Conservation (phyloP, 2,888 invertebrate species). For the Reticulitermes lucifugus region DNA sequence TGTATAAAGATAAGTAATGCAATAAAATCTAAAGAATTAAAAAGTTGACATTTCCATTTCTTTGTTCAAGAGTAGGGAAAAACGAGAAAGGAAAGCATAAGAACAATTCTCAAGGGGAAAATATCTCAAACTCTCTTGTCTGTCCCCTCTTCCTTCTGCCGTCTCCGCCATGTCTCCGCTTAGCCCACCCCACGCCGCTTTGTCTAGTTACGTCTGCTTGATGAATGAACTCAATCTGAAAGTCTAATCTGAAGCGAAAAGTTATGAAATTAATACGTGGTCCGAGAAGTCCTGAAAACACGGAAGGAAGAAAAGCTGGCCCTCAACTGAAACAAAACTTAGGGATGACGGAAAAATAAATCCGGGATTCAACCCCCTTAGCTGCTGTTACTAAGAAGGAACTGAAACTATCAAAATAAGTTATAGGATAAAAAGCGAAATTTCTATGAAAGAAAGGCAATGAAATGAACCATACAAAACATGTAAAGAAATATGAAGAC, state of each 20-base stretch:
- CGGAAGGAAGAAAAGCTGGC: background rate
- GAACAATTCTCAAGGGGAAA: constrained; percentile 30
- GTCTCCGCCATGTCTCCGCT: background rate
- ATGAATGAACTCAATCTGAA: constrained; percentile 47
- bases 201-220: constrained; percentile 7
- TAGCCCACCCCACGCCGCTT: background rate
- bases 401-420: background rate
- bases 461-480: no score
- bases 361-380: background rate
- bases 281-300: constrained; percentile 12
- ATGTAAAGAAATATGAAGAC: no score
- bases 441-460: background rate
- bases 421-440: background rate
- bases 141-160: background rate
- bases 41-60: constrained; percentile 31
- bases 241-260: constrained; percentile 44
- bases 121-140: constrained; percentile 37
- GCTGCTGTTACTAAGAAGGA: background rate
- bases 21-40: constrained; percentile 20
- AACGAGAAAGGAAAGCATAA: constrained; percentile 3
- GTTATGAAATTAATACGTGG: constrained; percentile 47
- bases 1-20: background rate
- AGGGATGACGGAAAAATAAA: background rate
- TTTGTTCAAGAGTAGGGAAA: constrained; percentile 13
- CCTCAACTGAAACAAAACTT: background rate